Conservation (phyloP, 2,113 vertebrate genomes). For the Leptobrachium leishanense region DNA sequence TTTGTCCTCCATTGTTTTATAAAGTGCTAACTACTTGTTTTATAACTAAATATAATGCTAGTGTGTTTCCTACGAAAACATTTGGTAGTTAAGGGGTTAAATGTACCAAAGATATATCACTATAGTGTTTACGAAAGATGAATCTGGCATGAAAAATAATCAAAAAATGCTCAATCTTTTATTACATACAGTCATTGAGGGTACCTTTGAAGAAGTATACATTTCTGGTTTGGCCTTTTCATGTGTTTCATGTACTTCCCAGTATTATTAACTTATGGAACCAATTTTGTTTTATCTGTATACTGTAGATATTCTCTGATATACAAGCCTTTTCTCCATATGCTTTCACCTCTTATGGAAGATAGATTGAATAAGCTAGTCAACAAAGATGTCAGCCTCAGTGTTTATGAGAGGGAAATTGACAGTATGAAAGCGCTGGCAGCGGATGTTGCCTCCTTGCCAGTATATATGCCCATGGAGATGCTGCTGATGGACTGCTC, state of each 20-base stretch:
- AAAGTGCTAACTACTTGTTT: no score
- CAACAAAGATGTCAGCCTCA: constrained; percentile 29
- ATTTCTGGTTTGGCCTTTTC: no score
- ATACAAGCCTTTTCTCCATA: constrained; percentile 17
- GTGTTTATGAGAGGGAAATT: constrained; percentile 25
- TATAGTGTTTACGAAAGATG: no score
- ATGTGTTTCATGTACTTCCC: not conserved
- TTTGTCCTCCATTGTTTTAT: no score
- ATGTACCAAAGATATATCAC: no score
- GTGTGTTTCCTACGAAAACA: no score
- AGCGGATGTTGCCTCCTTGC: constrained; percentile 18
- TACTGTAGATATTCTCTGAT: constrained; percentile 32
- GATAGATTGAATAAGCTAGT: constrained; percentile 9
- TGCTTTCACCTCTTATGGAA: constrained; percentile 15
- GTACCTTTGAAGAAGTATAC: no score
- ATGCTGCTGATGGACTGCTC: constrained; percentile 48
- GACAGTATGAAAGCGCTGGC: not conserved
- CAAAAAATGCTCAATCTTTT: no score
- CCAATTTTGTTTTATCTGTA: not conserved
- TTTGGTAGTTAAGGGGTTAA: no score
- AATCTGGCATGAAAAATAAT: no score
- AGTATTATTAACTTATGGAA: not conserved
- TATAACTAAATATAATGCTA: no score
- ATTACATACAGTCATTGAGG: no score
- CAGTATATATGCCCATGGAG: constrained; percentile 45